Base-by-base conservation (phyloP, 2,888 invertebrate genomes). In the Balanococcus diminutus region DNA sequence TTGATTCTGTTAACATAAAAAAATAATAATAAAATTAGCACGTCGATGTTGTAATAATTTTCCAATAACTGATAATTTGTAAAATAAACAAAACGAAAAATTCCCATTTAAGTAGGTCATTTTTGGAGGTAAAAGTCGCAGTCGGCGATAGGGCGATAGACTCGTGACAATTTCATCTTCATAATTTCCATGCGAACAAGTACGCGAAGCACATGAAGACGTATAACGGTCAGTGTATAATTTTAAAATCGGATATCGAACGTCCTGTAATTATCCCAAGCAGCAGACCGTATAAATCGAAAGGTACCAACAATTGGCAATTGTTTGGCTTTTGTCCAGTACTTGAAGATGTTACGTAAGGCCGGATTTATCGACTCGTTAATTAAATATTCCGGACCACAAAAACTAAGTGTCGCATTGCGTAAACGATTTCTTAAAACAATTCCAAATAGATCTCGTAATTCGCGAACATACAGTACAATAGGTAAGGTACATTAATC, bases 1-100 rank as follows among this genome's bases (percentile, higher is more conserved):
- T 97, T 1, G 93, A 92, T 88, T 93, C 96, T 95, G 79, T 14
- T 19, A 81, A 67, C 46, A 42, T 36, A 16, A 51, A 32, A 82
- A 36, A 79, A 19, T 36, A 61, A 81, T 11, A 61, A 81, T 25
- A 46, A 72, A 61, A 67, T 67, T 72, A 72, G 14, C 25, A 14
- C 14, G 9, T 19, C 51, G 32, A 39, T 32, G 2, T 81, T 32
- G 2, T 5, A 0, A n/a, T 22, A 39, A 36, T n/a, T 31, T 81
- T 81, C 19, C 11, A 6, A 32, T 39, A 19, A 11, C 4, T 14
- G 31, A 39, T 81, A 42, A 42, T 11, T 42, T 42, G 2, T 42
- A 14, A 36, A 81, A 36, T n/a, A 11, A 32, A 36, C 1, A 86
- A 31, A 83, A 22, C 19, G 39, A 56, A 32, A n/a, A n/a, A n/a